Conservation (phyloP, 2,113 vertebrate species). For the Oreochromis spilurus region DNA sequence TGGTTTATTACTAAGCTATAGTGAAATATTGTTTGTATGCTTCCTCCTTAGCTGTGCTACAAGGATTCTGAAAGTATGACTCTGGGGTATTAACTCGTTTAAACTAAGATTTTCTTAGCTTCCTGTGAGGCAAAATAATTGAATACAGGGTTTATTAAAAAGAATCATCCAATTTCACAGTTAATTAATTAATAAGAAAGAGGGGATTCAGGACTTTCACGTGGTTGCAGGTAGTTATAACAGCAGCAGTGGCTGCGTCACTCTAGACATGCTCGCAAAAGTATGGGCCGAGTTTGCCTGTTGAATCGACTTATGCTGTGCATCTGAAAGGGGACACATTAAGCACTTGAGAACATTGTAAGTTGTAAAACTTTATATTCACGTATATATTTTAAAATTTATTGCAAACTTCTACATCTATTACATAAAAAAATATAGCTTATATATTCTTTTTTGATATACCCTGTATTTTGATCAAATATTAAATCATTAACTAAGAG, state of each 20-base stretch:
- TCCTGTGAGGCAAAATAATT: background rate
- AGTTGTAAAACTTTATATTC: background rate
- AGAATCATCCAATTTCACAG: background rate
- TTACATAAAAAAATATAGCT: background rate
- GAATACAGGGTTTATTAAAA: background rate
- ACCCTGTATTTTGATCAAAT: background rate
- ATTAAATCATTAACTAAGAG: background rate
- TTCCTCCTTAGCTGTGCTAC: background rate
- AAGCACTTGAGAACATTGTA: background rate
- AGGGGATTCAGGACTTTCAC: background rate
- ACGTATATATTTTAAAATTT: background rate
- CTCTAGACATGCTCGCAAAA: background rate
- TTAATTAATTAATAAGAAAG: background rate
- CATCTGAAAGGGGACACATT: background rate
- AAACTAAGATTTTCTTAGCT: background rate
- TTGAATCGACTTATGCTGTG: background rate
- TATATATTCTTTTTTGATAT: background rate
- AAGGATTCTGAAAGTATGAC: background rate
- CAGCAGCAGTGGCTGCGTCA: background rate
- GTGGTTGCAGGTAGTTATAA: background rate
- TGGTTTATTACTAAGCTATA: background rate
- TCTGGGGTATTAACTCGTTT: background rate
- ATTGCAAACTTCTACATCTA: background rate
- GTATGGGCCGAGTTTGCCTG: background rate
- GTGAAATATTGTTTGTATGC: background rate